Evolutionary conservation across 2,888 invertebrate species (phyloP).

Genomic region (Lutraria lutraria): DNA sequence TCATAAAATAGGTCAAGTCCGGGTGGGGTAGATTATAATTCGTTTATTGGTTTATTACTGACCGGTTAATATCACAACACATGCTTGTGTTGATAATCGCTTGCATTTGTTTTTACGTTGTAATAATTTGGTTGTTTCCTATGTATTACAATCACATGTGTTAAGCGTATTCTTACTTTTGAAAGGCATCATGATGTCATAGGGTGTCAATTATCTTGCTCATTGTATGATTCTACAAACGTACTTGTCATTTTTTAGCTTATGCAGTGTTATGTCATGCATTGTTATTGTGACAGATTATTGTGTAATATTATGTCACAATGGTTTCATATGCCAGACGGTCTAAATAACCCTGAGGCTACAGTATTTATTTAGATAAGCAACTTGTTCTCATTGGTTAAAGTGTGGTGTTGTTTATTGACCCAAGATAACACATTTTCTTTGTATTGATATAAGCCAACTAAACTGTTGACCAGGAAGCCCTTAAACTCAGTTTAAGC

Average conservation of each 20-base stretch:
- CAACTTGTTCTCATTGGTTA: conserved; percentile 7
- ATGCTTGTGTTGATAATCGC: neutral
- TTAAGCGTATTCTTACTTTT: too few species aligned
- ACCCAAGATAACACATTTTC: conserved; percentile 4
- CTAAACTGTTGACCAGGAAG: neutral
- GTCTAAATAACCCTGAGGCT: conserved; percentile 20
- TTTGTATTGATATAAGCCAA: neutral
- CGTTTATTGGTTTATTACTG: neutral
- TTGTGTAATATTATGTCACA: conserved; percentile 21
- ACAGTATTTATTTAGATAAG: conserved; percentile 31
- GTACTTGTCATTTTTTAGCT: conserved; percentile 19
- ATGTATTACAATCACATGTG: too few species aligned
- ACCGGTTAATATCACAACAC: neutral
- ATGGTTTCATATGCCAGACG: conserved; percentile 17
- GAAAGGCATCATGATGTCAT: neutral
- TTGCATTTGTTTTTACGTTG: neutral
- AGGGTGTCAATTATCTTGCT: neutral
- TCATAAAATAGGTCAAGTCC: conserved; percentile 11
- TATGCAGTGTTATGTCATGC: neutral
- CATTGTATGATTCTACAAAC: neutral
- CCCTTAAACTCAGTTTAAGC: neutral
- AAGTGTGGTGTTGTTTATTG: conserved; percentile 2
- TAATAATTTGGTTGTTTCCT: neutral
- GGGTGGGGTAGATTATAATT: conserved; percentile 14
- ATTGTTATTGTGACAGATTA: conserved; percentile 7